Base-by-base conservation (phyloP, 2,888 invertebrate species). In the Dendrolimus pini region DNA sequence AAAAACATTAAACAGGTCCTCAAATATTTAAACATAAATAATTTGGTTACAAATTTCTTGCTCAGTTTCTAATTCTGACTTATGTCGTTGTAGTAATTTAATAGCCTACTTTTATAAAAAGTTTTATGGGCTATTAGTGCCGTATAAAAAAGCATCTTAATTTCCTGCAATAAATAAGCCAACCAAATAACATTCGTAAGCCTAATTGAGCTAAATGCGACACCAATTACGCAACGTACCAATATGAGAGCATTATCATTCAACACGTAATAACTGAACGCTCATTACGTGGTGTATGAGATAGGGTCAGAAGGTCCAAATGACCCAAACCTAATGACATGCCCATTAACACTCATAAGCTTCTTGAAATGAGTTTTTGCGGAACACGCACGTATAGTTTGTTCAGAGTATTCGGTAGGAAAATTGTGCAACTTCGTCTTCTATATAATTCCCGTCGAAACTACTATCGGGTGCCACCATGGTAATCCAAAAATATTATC, bases 261-360 rank as follows among this genome's bases (percentile, higher is more conserved):
- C 12, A 61, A 58, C 62, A 62, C 62, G 61, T 65, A 60, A 63
- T 65, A 64, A 59, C 59, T 62, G 60, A 57, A 66, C 60, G 60
- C 41, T 54, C 58, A 64, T 70, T 62, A 64, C 57, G 61, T 54
- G 53, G 55, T 53, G 47, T 66, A 61, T 63, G 59, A 59, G 64
- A 66, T 62, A 64, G 62, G 59, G 65, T 63, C 61, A 59, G 63
- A 47, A 59, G 57, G 66, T 58, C 61, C 63, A 70, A 72, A 75
- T 75, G 70, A 67, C 65, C 70, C 68, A 62, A 63, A 72, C 68
- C 68, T 72, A 76, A 75, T 71, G 70, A 65, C 64, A 58, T 65
- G 60, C 56, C 65, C 73, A 71, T 75, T 75, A 73, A 65, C 72
- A 70, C 64, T 70, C 67, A 65, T 69, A 67, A 69, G 66, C 59